Base-by-base conservation (phyloP, 2,888 invertebrate genomes). In the Aproaerema taeniolella region DNA sequence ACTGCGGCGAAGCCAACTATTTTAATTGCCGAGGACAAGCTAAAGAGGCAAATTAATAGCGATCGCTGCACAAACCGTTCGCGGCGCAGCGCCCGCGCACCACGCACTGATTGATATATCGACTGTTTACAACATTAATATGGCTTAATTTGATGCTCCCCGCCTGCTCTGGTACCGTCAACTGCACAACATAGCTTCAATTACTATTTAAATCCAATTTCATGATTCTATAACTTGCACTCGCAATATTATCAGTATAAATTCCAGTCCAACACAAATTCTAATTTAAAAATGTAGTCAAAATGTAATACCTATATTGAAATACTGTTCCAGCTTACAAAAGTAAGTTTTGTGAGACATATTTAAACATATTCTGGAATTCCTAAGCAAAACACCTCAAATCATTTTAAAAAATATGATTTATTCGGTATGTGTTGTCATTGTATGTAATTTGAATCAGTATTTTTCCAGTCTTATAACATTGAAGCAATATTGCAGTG, bases 1-100 rank as follows among this genome's bases (percentile, higher is more conserved):
- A 38, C 43, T 31, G 46, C 35, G 31, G 48, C 37, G 29, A 43
- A 39, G 55, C 51, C 61, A 55, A 61, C 46, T 52, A 61, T 61
- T 61, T 59, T 61, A 64, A 62, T 61, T 61, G 55, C 48, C 41
- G 42, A 26, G 33, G 45, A 48, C 43, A 46, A 42, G 49, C 49
- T 50, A 52, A 50, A 42, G 42, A 42, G 42, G 41, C 40, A 44
- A 52, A 56, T 55, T 55, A 55, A 57, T 59, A 50, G 52, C 53
- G 34, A 42, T 45, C 46, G 37, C 32, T 31, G 8, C 3, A 13
- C 39, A 33, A 45, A n/a, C 26, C 38, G 31, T 35, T 16, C 17
- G 12, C 25, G 26, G 10, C 31, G 24, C 6, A 3, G 31, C 24
- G 14, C 16, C 40, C 38, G 30, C 30, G 37, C 30, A 37, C 34